These are phyloP conservation scores for Athene cunicularia DNA, from an alignment of 2,113 vertebrate genomes.

Conservation along the genomic window DNA sequence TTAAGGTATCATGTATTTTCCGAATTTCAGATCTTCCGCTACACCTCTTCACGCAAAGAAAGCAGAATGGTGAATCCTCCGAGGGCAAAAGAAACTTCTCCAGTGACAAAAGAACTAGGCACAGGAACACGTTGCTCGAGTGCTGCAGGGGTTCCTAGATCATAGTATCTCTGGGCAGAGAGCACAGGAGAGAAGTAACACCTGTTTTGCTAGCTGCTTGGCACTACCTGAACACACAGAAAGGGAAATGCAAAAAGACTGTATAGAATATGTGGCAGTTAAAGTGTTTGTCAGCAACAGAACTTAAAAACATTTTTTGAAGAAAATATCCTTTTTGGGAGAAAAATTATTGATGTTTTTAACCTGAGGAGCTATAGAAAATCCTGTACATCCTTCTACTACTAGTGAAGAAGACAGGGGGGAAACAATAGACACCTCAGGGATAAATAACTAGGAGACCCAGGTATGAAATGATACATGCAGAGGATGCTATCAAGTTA, in stretches of 20 bases:
- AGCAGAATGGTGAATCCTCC: background rate
- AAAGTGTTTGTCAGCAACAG: background rate
- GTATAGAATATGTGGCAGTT: background rate
- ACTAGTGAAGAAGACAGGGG: background rate
- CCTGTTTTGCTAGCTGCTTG: background rate
- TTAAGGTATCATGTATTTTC: background rate
- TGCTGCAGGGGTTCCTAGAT: background rate
- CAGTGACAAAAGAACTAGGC: background rate
- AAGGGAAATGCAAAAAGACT: background rate
- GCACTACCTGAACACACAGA: background rate
- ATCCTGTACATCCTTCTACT: background rate
- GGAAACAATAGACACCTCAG: background rate
- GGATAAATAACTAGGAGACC: background rate
- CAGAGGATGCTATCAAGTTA: background rate
- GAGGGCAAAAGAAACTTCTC: background rate
- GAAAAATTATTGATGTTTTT: background rate
- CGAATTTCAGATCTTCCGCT: background rate
- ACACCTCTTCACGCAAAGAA: background rate
- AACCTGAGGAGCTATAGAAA: background rate
- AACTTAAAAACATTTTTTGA: background rate
- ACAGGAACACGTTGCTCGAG: background rate
- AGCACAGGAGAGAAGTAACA: background rate
- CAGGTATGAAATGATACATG: background rate
- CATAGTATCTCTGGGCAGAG: background rate
- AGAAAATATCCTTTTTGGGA: background rate